Percentiles rank a stretch among this genome's conserved stretches.
These are phyloP conservation scores for Athalia rosae DNA, from an alignment of 2,888 invertebrate species.

Conservation along the genomic window DNA sequence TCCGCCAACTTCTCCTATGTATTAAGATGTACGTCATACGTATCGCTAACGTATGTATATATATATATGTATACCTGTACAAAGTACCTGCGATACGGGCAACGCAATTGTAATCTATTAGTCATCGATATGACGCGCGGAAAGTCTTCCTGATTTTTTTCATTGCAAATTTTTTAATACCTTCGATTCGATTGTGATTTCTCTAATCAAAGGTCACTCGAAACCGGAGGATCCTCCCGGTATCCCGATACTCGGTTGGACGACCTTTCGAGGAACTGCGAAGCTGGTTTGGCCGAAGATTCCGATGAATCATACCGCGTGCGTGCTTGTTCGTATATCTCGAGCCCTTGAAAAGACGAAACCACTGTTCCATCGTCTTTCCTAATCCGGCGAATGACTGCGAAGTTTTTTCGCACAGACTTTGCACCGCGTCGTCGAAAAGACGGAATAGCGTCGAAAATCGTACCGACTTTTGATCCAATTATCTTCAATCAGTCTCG, in stretches of 20 bases:
- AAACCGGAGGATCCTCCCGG: not conserved
- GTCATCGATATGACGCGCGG: no score
- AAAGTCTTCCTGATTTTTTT: no score
- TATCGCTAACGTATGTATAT: not conserved
- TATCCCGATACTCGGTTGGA: not conserved
- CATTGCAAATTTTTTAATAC: no score
- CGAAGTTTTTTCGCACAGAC: not conserved
- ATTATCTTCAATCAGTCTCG: slow-evolving; percentile 41
- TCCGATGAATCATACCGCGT: slow-evolving; percentile 33
- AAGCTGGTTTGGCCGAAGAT: slow-evolving; percentile 22
- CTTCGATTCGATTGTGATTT: no score
- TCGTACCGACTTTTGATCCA: slow-evolving; percentile 11
- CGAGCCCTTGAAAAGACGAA: slow-evolving; percentile 23
- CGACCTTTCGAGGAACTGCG: not conserved
- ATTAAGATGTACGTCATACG: not conserved
- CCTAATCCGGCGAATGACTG: slow-evolving; percentile 13
- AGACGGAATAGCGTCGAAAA: no score
- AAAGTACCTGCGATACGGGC: no score
- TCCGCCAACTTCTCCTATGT: not conserved
- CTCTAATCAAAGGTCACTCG: no score
- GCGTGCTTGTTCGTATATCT: not conserved
- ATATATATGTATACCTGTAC: no score
- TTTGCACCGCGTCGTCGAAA: not conserved
- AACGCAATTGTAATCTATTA: no score
- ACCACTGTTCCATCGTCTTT: not conserved